These are phyloP conservation scores for Echiichthys vipera DNA, from an alignment of 2,797 vertebrate genomes.

Conservation along the genomic window DNA sequence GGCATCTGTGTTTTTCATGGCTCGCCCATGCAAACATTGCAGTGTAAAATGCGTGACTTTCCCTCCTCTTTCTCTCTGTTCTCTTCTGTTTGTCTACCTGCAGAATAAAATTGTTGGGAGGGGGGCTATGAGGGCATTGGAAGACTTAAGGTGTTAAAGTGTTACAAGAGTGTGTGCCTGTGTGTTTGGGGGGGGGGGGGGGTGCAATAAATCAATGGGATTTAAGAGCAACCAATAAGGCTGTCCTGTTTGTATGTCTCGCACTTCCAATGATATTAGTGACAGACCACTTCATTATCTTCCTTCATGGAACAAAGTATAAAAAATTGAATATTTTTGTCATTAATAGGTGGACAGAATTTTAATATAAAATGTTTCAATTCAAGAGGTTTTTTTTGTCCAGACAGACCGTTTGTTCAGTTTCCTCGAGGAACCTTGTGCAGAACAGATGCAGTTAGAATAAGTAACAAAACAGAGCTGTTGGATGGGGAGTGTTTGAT, in stretches of 20 bases:
- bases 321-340: background rate
- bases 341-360: background rate
- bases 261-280: background rate
- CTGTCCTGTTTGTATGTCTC: background rate
- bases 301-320: background rate
- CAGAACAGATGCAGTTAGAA: no score
- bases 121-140: constrained; percentile 16
- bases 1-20: constrained; percentile 96
- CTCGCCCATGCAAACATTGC: constrained; percentile 92
- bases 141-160: constrained; percentile 85
- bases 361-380: no score
- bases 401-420: no score
- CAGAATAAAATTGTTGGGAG: constrained; percentile 30
- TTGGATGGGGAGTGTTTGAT: background rate
- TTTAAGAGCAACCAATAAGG: background rate
- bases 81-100: constrained; percentile 57
- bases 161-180: no score
- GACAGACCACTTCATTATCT: background rate
- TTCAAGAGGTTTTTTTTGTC: no score
- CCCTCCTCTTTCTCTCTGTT: constrained; percentile 51
- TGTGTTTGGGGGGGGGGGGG: no score
- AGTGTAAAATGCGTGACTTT: constrained; percentile 89
- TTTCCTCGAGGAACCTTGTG: no score
- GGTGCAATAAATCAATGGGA: no score
- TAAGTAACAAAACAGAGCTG: no score